A percentile compares a stretch with the other conserved stretches of the same genome.
Evolutionary conservation across 2,113 vertebrate species (phyloP).

Genomic region (Tetrax tetrax): DNA sequence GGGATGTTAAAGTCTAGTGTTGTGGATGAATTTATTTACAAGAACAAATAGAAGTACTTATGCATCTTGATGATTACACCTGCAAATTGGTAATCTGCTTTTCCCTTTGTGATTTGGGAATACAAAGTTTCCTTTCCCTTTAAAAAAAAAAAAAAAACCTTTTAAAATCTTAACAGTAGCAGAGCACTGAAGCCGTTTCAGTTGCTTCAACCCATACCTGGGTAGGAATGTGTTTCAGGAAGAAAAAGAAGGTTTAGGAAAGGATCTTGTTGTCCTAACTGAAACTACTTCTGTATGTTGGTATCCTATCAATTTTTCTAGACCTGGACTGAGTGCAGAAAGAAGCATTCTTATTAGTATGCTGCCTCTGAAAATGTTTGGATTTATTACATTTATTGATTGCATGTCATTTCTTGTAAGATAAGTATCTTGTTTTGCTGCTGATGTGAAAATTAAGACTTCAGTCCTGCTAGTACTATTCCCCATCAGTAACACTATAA

Average conservation of each 20-base stretch:
- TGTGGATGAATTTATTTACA: neutral
- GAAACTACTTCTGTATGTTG: neutral
- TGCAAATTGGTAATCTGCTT: neutral
- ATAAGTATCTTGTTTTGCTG: constrained; percentile 29
- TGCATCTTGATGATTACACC: neutral
- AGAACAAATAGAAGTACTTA: neutral
- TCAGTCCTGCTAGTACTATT: neutral
- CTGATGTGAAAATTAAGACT: constrained; percentile 47
- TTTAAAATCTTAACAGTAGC: neutral
- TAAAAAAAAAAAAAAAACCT: neutral
- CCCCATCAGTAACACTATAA: neutral
- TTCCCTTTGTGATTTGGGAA: neutral
- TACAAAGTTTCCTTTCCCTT: neutral
- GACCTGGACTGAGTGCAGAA: neutral
- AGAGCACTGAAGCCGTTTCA: neutral
- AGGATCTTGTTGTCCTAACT: neutral
- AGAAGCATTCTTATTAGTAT: constrained; percentile 12
- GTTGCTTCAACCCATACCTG: neutral
- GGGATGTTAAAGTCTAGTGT: neutral
- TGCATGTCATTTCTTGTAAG: constrained; percentile 8
- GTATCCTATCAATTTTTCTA: neutral
- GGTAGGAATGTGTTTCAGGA: neutral
- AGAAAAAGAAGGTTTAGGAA: neutral
- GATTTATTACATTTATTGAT: constrained; percentile 53
- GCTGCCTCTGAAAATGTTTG: constrained; percentile 16